phyloP scores from a whole-genome alignment of 2,797 vertebrate species.

The Netta rufina region DNA sequence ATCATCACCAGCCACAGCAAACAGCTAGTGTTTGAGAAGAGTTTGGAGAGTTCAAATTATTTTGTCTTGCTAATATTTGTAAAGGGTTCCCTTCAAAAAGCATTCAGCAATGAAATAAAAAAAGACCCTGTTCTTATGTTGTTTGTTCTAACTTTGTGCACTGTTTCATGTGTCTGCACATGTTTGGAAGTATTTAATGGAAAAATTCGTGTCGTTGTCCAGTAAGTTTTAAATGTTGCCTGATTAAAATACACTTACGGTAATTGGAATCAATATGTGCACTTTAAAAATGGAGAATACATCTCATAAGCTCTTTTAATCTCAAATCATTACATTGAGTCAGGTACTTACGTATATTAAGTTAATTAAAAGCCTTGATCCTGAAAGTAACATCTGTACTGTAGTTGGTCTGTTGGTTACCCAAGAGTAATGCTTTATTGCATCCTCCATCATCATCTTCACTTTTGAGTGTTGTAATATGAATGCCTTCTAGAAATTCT shows the following conservation, averaged over 20 bases:
- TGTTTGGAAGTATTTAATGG: background rate
- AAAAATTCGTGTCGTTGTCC: background rate
- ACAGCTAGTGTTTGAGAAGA: background rate
- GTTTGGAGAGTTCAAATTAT: background rate
- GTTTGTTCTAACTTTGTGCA: background rate
- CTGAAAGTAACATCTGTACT: background rate
- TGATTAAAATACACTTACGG: background rate
- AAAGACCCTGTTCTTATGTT: background rate
- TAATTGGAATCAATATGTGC: background rate
- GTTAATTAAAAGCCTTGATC: too few species aligned
- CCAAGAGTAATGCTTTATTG: background rate
- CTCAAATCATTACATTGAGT: background rate
- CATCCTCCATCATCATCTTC: background rate
- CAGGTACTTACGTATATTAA: background rate
- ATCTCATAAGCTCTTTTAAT: background rate
- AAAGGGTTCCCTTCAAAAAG: background rate
- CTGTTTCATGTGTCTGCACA: background rate
- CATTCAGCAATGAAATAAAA: background rate
- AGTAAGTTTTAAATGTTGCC: background rate
- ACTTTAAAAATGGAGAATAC: background rate
- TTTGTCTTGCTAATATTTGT: background rate
- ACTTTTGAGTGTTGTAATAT: background rate
- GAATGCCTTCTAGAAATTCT: background rate
- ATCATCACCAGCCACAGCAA: background rate
- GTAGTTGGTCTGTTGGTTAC: background rate